These are phyloP conservation scores for Pollimyrus isidori DNA, from an alignment of 2,113 vertebrate species.

Conservation along the genomic window DNA sequence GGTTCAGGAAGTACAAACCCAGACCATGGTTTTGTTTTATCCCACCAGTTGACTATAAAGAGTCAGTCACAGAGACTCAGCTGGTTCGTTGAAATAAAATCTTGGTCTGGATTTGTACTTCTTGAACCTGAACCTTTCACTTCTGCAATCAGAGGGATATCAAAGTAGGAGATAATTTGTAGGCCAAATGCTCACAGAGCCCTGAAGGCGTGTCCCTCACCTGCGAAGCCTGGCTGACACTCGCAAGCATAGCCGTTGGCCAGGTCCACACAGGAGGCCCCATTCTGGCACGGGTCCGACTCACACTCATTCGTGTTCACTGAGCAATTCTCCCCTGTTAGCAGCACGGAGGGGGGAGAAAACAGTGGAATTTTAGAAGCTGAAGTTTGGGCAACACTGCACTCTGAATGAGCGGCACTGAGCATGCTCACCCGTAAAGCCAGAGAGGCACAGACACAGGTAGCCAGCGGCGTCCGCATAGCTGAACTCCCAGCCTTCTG, in stretches of 20 bases:
- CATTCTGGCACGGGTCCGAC: conserved; percentile 72
- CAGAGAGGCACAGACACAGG: conserved; percentile 72
- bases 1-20: not conserved
- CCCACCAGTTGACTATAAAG: not conserved
- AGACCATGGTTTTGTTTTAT: not conserved
- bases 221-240: conserved; percentile 72
- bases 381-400: not conserved
- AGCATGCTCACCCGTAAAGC: conserved; percentile 67
- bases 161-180: not conserved
- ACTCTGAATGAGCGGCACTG: not conserved
- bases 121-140: not conserved
- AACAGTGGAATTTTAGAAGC: not conserved
- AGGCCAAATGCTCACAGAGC: not conserved
- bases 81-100: not conserved
- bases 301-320: conserved; percentile 75
- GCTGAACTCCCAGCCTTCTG: conserved; percentile 60
- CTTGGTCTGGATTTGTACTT: not conserved
- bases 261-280: conserved; percentile 69
- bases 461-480: conserved; percentile 72
- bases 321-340: conserved; percentile 74
- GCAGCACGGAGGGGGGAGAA: not conserved
- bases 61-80: not conserved
- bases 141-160: not conserved
- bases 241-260: conserved; percentile 67
- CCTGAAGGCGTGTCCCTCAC: conserved; percentile 42